phyloP scores from a whole-genome alignment of 92 coral and sea anemone genomes.

The Montipora capitata region DNA sequence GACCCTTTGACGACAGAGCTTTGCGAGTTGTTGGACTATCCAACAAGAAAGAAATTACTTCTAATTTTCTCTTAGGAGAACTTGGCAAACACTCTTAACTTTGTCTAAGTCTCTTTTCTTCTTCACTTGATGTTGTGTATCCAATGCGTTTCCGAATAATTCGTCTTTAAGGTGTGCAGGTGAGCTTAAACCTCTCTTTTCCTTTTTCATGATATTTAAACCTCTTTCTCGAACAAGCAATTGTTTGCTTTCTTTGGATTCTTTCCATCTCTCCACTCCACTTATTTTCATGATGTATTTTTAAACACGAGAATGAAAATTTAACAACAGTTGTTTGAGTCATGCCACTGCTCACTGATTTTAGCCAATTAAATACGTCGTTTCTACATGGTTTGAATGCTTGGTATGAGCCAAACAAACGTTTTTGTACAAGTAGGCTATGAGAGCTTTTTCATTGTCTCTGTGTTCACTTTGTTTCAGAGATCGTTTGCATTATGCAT shows the following conservation, averaged over 20 bases:
- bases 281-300: neutral
- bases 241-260: neutral
- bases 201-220: neutral
- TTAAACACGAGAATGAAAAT: neutral
- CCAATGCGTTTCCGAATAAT: too few relatives aligned
- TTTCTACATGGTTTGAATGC: neutral
- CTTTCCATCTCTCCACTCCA: neutral
- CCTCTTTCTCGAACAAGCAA: neutral
- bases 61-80: constrained; percentile 14
- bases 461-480: neutral
- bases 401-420: neutral
- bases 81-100: constrained; percentile 37
- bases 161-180: neutral
- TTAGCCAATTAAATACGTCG: neutral
- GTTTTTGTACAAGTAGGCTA: neutral
- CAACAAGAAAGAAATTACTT: constrained; percentile 32
- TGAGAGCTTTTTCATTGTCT: too few relatives aligned
- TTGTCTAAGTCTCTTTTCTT: constrained; percentile 30
- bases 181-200: neutral
- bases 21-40: constrained; percentile 16
- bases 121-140: constrained; percentile 11
- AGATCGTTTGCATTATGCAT: neutral
- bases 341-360: neutral
- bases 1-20: constrained; percentile 3
- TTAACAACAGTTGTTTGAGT: neutral